Evolutionary conservation across 2,797 vertebrate species (phyloP).

Genomic region (Alexandromys oeconomus): DNA sequence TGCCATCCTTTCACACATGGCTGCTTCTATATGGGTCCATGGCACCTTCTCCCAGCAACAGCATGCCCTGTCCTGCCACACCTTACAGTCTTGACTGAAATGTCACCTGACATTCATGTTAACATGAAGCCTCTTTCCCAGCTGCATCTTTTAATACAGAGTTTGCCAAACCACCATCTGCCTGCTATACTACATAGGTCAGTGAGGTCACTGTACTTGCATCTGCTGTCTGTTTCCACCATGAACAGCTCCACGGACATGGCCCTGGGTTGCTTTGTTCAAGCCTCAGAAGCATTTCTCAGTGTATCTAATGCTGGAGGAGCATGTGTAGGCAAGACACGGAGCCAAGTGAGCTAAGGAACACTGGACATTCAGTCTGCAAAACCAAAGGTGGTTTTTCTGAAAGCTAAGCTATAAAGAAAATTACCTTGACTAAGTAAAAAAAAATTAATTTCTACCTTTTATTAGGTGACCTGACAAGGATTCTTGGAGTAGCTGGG

Average conservation of each 20-base stretch:
- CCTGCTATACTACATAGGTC: not conserved
- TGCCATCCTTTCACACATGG: not conserved
- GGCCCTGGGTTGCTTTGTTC: not conserved
- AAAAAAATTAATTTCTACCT: not conserved
- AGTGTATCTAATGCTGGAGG: not conserved
- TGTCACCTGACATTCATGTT: not conserved
- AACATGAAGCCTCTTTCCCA: not conserved
- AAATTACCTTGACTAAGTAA: not conserved
- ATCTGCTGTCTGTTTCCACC: not conserved
- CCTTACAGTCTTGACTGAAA: conserved; percentile 5
- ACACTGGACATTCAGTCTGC: not conserved
- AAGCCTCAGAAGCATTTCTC: not conserved
- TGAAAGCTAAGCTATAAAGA: conserved; percentile 27
- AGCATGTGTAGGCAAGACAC: not conserved
- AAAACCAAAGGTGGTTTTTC: not conserved
- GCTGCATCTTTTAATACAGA: not conserved
- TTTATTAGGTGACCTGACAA: not conserved
- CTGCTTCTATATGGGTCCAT: not conserved
- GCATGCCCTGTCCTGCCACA: not conserved
- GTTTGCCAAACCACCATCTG: not conserved
- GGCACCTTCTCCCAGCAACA: not conserved
- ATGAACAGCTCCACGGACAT: not conserved
- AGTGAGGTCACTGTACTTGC: not conserved
- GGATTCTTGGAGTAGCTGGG: not conserved
- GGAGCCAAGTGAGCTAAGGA: not conserved